phyloP scores from a whole-genome alignment of 2,113 vertebrate species.

The Pterocles gutturalis region DNA sequence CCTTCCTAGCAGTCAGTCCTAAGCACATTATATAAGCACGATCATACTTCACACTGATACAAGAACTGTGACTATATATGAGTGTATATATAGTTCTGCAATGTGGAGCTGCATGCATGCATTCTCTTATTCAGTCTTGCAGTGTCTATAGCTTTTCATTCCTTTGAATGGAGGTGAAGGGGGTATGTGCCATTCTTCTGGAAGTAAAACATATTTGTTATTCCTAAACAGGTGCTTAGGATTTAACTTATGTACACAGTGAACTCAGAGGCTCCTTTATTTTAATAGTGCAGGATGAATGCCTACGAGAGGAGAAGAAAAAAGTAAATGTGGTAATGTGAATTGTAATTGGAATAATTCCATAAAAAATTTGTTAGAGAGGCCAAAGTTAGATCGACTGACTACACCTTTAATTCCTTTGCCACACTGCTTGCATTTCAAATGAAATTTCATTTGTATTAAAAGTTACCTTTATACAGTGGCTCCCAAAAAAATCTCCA shows the following conservation, averaged over 20 bases:
- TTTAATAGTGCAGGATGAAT: not conserved
- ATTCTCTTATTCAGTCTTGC: not conserved
- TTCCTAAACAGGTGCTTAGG: not conserved
- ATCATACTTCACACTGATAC: not conserved
- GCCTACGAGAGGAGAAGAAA: not conserved
- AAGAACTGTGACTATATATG: not conserved
- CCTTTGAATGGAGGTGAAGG: not conserved
- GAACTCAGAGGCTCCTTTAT: not conserved
- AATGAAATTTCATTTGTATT: not conserved
- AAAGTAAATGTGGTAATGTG: not conserved
- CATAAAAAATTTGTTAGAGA: not conserved
- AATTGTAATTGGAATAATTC: not conserved
- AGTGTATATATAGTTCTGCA: not conserved
- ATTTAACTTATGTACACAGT: not conserved
- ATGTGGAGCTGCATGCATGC: not conserved
- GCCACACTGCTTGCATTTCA: not conserved
- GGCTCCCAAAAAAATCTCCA: not conserved
- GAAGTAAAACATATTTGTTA: not conserved
- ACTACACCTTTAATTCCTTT: not conserved
- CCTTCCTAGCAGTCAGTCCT: not conserved
- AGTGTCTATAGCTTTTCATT: not conserved
- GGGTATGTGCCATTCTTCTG: not conserved
- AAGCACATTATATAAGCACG: not conserved
- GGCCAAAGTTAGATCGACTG: not conserved
- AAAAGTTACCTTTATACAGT: not conserved